A percentile compares a stretch with the other conserved stretches of the same genome.
phyloP scores from a whole-genome alignment of 2,888 invertebrate species.

The Bugula neritina region DNA sequence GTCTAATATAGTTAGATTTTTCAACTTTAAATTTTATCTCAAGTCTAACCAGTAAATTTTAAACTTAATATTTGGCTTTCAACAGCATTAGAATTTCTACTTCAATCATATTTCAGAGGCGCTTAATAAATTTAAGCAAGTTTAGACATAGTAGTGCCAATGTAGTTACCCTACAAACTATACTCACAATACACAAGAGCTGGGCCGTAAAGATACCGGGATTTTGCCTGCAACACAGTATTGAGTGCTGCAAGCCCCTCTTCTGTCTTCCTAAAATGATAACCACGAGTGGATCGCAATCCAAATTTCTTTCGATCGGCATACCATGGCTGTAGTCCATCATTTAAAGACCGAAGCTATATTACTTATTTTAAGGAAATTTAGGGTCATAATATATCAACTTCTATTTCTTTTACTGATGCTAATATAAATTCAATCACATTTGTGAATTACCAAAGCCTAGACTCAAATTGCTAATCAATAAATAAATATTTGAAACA shows the following conservation, averaged over 20 bases:
- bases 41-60: no score
- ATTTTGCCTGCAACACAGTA: constrained; percentile 43
- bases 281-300: constrained; percentile 35
- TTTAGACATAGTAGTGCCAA: not conserved
- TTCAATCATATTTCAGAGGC: no score
- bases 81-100: no score
- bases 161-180: not conserved
- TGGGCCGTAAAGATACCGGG: constrained; percentile 43
- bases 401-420: no score
- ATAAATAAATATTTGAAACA: no score
- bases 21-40: no score
- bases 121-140: no score
- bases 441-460: no score
- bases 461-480: no score
- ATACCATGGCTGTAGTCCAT: constrained; percentile 52
- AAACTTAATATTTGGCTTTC: no score
- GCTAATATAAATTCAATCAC: no score
- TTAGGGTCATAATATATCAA: not conserved
- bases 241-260: constrained; percentile 50
- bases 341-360: constrained; percentile 47
- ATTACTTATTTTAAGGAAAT: not conserved
- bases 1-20: no score
- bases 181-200: constrained; percentile 50
- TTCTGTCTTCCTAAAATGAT: constrained; percentile 39
- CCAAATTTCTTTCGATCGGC: constrained; percentile 46